Evolutionary conservation across 1,140 invertebrate species (phyloP).

Genomic region (Papilio polytes): DNA sequence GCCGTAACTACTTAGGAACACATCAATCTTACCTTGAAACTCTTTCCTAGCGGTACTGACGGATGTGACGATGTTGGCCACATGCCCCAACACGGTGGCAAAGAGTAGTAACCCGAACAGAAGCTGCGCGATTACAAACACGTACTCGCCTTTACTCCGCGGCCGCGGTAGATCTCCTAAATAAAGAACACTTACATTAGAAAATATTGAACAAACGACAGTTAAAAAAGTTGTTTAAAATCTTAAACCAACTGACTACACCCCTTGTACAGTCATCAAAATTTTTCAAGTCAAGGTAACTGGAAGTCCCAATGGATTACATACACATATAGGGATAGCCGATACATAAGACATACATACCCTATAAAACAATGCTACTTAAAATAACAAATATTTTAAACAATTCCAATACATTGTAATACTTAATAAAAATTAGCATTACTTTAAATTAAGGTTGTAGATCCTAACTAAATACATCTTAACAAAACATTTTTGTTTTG

Average conservation of each 20-base stretch:
- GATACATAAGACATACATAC: not conserved
- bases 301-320: no score
- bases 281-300: no score
- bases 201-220: not conserved
- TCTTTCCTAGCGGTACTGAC: constrained; percentile 97
- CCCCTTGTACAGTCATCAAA: no score
- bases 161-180: constrained; percentile 88
- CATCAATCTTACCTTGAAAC: constrained; percentile 93
- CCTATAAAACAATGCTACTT: no score
- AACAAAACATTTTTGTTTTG: no score
- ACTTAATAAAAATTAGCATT: no score
- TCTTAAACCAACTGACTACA: not conserved
- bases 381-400: no score
- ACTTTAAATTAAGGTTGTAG: no score
- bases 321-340: no score
- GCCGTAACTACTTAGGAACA: not conserved
- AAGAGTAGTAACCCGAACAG: constrained; percentile 96
- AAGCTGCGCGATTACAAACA: constrained; percentile 95
- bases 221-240: not conserved
- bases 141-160: constrained; percentile 94
- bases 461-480: no score
- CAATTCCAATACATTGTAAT: not conserved
- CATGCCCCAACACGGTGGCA: constrained; percentile 96
- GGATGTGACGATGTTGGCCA: constrained; percentile 97
- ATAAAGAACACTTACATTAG: constrained; percentile 10